A percentile compares a stretch with the other conserved stretches of the same genome.
These are phyloP conservation scores for Daboia siamensis DNA, from an alignment of 2,113 vertebrate species.

Conservation along the genomic window DNA sequence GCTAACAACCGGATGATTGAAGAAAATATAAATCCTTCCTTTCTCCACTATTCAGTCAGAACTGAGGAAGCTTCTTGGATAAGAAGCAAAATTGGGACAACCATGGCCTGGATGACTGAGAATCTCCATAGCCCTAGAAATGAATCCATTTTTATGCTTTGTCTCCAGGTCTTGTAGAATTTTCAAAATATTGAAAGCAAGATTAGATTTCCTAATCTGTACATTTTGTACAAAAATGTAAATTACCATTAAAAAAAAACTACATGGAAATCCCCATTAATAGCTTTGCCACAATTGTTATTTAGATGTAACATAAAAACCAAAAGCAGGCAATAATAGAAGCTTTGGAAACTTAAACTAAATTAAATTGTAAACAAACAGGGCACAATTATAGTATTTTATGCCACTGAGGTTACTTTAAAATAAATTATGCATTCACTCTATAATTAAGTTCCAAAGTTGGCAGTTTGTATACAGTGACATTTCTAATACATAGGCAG, in stretches of 20 bases:
- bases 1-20: background rate
- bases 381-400: background rate
- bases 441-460: conserved; percentile 1
- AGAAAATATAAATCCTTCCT: background rate
- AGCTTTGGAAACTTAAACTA: background rate
- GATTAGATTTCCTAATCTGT: background rate
- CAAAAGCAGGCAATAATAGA: background rate
- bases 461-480: background rate
- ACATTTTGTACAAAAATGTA: background rate
- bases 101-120: background rate
- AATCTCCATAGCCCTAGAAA: background rate
- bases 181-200: background rate
- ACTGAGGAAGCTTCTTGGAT: background rate
- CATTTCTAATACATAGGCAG: conserved; percentile 17
- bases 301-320: background rate
- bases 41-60: background rate
- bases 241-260: background rate
- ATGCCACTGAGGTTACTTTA: conserved; percentile 4
- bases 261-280: background rate
- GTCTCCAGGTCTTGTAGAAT: background rate
- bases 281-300: background rate
- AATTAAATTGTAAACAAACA: conserved; percentile 12
- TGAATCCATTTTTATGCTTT: background rate
- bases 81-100: background rate
- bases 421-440: conserved; percentile 19